Percentiles rank a stretch among this genome's conserved stretches.
Conservation (phyloP, 2,113 vertebrate genomes). For the Calidris pygmaea region DNA sequence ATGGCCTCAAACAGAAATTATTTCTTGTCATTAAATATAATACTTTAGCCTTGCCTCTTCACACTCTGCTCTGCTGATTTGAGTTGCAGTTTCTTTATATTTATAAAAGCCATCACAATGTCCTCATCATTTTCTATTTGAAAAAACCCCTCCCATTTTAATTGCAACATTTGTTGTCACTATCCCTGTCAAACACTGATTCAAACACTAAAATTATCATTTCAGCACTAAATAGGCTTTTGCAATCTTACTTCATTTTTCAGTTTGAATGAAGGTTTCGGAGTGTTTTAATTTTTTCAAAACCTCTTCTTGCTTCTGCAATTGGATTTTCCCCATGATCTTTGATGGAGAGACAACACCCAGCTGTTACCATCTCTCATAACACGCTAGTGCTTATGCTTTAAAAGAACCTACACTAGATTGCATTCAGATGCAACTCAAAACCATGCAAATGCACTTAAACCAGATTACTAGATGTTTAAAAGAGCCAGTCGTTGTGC, state of each 20-base stretch:
- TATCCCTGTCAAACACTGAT: neutral
- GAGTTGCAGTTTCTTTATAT: neutral
- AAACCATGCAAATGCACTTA: neutral
- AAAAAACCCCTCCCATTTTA: neutral
- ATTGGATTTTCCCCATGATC: neutral
- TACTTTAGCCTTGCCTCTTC: neutral
- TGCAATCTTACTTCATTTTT: neutral
- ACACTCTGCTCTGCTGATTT: neutral
- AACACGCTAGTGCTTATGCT: neutral
- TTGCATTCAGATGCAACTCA: neutral
- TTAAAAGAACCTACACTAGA: neutral
- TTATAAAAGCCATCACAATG: neutral
- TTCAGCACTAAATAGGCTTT: neutral
- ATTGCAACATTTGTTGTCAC: neutral
- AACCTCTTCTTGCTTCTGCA: neutral
- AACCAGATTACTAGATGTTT: neutral
- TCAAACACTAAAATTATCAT: neutral
- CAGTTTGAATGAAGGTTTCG: neutral
- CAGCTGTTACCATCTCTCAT: neutral
- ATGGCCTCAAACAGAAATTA: neutral
- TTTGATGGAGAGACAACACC: neutral
- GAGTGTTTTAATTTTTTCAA: neutral
- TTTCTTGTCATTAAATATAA: neutral
- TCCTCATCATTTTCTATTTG: neutral
- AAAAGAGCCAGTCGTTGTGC: neutral